Conservation (phyloP, 2,797 vertebrate genomes). For the Hemibagrus guttatus region DNA sequence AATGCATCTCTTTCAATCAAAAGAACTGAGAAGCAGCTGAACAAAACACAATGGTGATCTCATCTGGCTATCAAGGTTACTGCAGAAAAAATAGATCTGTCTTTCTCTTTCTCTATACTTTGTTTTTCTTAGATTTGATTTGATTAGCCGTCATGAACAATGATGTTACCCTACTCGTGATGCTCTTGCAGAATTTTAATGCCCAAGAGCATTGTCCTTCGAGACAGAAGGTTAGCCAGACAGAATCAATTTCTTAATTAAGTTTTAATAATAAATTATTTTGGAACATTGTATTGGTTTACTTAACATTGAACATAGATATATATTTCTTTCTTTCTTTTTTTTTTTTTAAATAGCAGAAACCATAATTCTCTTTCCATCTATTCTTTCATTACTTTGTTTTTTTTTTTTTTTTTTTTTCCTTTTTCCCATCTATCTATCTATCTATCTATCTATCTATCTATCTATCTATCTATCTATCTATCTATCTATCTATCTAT, state of each 20-base stretch:
- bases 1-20: not conserved
- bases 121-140: not conserved
- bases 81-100: not conserved
- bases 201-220: not conserved
- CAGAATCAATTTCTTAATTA: not conserved
- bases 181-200: constrained; percentile 18
- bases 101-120: not conserved
- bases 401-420: no score
- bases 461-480: no score
- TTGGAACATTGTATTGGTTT: not conserved
- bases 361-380: not conserved
- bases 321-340: no score
- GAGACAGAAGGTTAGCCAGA: not conserved
- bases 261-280: not conserved
- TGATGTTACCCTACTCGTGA: not conserved
- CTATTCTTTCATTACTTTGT: not conserved
- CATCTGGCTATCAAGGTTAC: not conserved
- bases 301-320: not conserved
- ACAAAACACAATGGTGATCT: not conserved
- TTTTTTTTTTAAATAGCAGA: no score
- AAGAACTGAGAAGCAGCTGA: not conserved
- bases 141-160: not conserved
- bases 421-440: no score
- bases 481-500: no score
- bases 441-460: no score